Percentiles rank a stretch among this genome's conserved stretches.
These are phyloP conservation scores for Fissipunctia ypsillon DNA, from an alignment of 2,888 invertebrate genomes.

Conservation along the genomic window DNA sequence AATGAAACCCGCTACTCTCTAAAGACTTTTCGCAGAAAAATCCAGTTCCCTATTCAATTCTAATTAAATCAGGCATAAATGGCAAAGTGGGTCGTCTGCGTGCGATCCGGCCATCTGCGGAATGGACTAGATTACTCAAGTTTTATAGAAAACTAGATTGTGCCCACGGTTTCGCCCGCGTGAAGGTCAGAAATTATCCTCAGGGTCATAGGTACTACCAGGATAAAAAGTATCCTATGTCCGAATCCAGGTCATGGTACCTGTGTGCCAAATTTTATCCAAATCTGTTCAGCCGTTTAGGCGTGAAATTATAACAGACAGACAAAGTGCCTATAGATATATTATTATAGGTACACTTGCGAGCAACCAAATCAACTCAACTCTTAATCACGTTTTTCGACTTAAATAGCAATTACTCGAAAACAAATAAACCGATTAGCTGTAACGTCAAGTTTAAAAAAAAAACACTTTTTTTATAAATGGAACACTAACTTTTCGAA, in stretches of 20 bases:
- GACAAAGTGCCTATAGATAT: too few relatives aligned
- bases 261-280: not conserved
- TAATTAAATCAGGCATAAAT: constrained; percentile 66
- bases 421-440: too few relatives aligned
- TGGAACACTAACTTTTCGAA: too few relatives aligned
- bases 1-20: constrained; percentile 28
- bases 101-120: constrained; percentile 59
- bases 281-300: not conserved
- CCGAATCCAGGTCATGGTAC: not conserved
- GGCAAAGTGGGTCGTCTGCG: constrained; percentile 65
- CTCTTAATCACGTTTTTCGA: too few relatives aligned
- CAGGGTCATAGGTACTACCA: too few relatives aligned
- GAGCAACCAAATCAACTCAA: too few relatives aligned
- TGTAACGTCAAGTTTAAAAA: too few relatives aligned
- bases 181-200: not conserved
- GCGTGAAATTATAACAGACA: too few relatives aligned
- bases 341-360: too few relatives aligned
- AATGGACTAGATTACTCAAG: constrained; percentile 62
- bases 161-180: rapidly evolving
- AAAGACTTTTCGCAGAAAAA: constrained; percentile 47
- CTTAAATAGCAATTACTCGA: too few relatives aligned
- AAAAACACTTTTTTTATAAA: too few relatives aligned
- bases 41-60: constrained; percentile 59
- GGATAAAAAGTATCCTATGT: not conserved
- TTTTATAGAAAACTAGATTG: constrained; percentile 55